phyloP scores from a whole-genome alignment of 1,140 invertebrate genomes.

The Augochlora pura region DNA sequence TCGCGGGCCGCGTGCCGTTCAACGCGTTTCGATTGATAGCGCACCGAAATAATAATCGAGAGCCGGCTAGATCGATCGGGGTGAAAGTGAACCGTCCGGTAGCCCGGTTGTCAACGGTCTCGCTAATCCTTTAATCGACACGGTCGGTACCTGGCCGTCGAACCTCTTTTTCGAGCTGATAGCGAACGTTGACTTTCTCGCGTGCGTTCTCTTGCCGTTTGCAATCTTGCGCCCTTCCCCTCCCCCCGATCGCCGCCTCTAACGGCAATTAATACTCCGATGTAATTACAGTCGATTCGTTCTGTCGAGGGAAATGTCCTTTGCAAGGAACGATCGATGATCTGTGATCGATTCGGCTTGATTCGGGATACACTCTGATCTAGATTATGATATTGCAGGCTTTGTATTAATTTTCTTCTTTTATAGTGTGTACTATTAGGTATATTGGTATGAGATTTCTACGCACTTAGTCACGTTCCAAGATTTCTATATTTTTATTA shows the following conservation, averaged over 20 bases:
- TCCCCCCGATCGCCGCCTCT: too few relatives aligned
- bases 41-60: neutral
- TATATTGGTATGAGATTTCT: too few relatives aligned
- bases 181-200: slow-evolving; percentile 32
- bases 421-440: too few relatives aligned
- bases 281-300: neutral
- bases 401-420: too few relatives aligned
- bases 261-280: too few relatives aligned
- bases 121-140: slow-evolving; percentile 54
- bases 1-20: too few relatives aligned
- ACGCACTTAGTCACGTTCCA: too few relatives aligned
- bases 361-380: too few relatives aligned
- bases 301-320: neutral
- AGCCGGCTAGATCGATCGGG: neutral
- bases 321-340: neutral
- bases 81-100: slow-evolving; percentile 49
- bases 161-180: neutral
- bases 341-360: too few relatives aligned
- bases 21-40: neutral
- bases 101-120: slow-evolving; percentile 24
- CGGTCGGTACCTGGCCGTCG: slow-evolving; percentile 11
- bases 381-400: too few relatives aligned
- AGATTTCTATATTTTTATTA: too few relatives aligned
- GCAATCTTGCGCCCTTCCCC: neutral
- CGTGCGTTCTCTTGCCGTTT: slow-evolving; percentile 6